A percentile compares a stretch with the other conserved stretches of the same genome.
phyloP scores from a whole-genome alignment of 2,888 invertebrate species.

The Aproaerema taeniolella region DNA sequence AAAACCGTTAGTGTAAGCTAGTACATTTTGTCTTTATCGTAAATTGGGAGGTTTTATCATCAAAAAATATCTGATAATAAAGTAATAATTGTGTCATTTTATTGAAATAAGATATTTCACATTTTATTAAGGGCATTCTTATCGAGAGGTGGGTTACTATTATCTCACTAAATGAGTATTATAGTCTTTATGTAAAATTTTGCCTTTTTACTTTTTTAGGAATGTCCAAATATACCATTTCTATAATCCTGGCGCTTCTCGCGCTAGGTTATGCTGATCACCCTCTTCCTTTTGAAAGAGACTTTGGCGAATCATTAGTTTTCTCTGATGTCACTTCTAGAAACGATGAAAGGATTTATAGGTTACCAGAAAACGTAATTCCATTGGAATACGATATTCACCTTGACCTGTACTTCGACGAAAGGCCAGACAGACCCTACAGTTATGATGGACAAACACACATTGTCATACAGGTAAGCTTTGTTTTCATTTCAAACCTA shows the following conservation, averaged over 20 bases:
- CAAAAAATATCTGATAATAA: too few relatives aligned
- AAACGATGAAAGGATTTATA: conserved; percentile 38
- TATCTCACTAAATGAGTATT: neutral
- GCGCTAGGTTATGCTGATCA: conserved; percentile 35
- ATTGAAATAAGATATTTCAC: too few relatives aligned
- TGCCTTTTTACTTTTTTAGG: conserved; percentile 13
- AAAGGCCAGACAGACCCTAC: conserved; percentile 45
- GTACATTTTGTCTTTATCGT: too few relatives aligned
- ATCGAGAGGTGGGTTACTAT: neutral
- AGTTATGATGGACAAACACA: conserved; percentile 54
- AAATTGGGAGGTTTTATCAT: too few relatives aligned
- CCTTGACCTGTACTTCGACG: conserved; percentile 57
- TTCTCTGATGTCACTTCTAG: conserved; percentile 27
- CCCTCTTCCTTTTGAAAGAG: conserved; percentile 43
- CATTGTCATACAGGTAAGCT: conserved; percentile 50
- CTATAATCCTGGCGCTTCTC: conserved; percentile 34
- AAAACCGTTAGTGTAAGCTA: too few relatives aligned
- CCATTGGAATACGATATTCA: conserved; percentile 61
- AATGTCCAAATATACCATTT: conserved; percentile 36
- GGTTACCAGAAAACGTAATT: conserved; percentile 50
- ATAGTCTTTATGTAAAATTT: neutral
- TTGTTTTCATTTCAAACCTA: neutral
- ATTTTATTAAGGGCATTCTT: neutral
- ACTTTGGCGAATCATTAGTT: conserved; percentile 35
- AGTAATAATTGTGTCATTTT: too few relatives aligned